Evolutionary conservation across 2,797 vertebrate species (phyloP).

Genomic region (Pyrrhura leucotis): DNA sequence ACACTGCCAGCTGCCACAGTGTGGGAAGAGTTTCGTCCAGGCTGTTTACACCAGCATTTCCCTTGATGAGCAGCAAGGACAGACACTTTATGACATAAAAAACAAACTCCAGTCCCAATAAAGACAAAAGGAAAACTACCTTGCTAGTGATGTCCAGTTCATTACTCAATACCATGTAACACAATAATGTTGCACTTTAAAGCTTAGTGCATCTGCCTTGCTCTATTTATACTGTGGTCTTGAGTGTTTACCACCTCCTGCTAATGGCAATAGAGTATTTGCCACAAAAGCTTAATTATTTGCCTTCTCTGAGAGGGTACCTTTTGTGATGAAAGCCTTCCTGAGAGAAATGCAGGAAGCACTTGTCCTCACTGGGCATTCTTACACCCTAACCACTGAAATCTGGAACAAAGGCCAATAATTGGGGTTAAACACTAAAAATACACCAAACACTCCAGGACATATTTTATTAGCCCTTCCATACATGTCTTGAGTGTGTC

Average conservation of each 20-base stretch:
- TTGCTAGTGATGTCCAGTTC: neutral
- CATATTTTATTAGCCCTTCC: constrained; percentile 20
- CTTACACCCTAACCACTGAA: constrained; percentile 52
- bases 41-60: neutral
- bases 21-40: neutral
- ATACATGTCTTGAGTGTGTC: neutral
- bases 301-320: too few species aligned
- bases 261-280: too few species aligned
- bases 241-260: too few species aligned
- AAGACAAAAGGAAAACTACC: neutral
- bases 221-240: constrained; percentile 25
- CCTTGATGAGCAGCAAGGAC: neutral
- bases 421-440: constrained; percentile 64
- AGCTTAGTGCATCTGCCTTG: neutral
- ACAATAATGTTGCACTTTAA: neutral
- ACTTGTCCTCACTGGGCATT: constrained; percentile 2
- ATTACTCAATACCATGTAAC: neutral
- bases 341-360: constrained; percentile 13
- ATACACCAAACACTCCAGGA: constrained; percentile 41
- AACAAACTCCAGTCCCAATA: neutral
- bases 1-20: neutral
- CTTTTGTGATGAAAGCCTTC: too few species aligned
- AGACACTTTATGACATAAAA: neutral
- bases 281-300: too few species aligned
- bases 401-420: constrained; percentile 63